These are phyloP conservation scores for Capromys pilorides DNA, from an alignment of 2,797 vertebrate genomes.

Conservation along the genomic window DNA sequence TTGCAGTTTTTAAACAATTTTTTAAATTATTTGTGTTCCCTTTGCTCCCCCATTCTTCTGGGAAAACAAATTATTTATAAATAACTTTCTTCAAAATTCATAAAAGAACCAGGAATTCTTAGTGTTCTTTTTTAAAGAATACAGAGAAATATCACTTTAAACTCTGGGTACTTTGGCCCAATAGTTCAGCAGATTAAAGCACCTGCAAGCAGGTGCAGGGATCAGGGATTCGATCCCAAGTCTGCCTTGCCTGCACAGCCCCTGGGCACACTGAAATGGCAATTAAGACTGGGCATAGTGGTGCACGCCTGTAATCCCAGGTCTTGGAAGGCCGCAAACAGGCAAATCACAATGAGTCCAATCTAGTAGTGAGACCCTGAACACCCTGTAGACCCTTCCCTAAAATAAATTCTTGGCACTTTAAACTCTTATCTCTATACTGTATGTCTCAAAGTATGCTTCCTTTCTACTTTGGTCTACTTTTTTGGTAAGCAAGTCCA, in stretches of 20 bases:
- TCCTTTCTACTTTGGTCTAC: background rate
- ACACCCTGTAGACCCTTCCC: too few relatives aligned
- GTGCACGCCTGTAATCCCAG: too few relatives aligned
- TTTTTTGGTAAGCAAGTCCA: background rate
- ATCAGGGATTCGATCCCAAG: too few relatives aligned
- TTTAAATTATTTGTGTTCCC: background rate
- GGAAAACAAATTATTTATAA: background rate
- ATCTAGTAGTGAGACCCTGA: too few relatives aligned
- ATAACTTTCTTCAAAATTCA: background rate
- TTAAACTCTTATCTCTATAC: fast-evolving
- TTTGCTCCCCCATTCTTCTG: background rate
- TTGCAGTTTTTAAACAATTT: background rate
- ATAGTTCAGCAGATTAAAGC: too few relatives aligned
- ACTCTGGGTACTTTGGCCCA: background rate
- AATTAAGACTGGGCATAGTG: too few relatives aligned
- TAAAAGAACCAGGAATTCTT: background rate
- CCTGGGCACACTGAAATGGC: too few relatives aligned
- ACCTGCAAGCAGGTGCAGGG: too few relatives aligned
- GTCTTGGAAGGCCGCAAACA: too few relatives aligned
- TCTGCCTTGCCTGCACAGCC: too few relatives aligned
- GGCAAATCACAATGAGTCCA: too few relatives aligned
- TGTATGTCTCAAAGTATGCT: fast-evolving
- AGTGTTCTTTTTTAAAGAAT: too few relatives aligned
- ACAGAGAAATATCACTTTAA: background rate
- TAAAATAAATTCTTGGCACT: background rate